Percentiles rank a stretch among this genome's conserved stretches.
phyloP scores from a whole-genome alignment of 2,888 invertebrate species.

The Myathropa florea region DNA sequence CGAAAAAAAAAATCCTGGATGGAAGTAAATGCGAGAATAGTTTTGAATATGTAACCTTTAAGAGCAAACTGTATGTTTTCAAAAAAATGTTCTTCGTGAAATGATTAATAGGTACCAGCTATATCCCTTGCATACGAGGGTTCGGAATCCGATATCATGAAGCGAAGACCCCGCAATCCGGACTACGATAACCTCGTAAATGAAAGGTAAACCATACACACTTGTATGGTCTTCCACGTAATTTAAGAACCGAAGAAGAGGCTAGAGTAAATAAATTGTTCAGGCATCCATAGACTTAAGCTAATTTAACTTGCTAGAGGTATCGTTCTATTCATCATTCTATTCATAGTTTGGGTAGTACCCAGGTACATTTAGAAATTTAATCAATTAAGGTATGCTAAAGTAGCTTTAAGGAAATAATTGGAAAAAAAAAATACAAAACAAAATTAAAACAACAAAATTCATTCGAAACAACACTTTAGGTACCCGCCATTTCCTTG shows the following conservation, averaged over 20 bases:
- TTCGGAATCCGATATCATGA: constrained; percentile 99
- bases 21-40: constrained; percentile 4
- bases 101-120: constrained; percentile 90
- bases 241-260: constrained; percentile 7
- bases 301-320: constrained; percentile 36
- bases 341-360: not conserved
- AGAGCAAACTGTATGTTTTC: constrained; percentile 8
- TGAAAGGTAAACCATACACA: constrained; percentile 88
- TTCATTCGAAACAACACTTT: constrained; percentile 70
- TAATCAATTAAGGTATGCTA: constrained; percentile 4
- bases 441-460: constrained; percentile 35
- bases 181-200: constrained; percentile 98
- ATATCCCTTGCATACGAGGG: constrained; percentile 99
- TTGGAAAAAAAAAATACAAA: constrained; percentile 38
- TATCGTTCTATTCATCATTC: not conserved
- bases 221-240: constrained; percentile 24
- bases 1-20: constrained; percentile 10
- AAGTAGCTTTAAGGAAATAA: constrained; percentile 45
- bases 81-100: constrained; percentile 61
- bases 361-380: constrained; percentile 13
- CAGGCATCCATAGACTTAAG: constrained; percentile 33
- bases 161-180: constrained; percentile 97
- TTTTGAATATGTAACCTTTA: constrained; percentile 7
- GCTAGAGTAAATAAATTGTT: constrained; percentile 28
- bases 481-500: constrained; percentile 91